Base-by-base conservation (phyloP, 2,113 vertebrate species). In the Engraulis encrasicolus region DNA sequence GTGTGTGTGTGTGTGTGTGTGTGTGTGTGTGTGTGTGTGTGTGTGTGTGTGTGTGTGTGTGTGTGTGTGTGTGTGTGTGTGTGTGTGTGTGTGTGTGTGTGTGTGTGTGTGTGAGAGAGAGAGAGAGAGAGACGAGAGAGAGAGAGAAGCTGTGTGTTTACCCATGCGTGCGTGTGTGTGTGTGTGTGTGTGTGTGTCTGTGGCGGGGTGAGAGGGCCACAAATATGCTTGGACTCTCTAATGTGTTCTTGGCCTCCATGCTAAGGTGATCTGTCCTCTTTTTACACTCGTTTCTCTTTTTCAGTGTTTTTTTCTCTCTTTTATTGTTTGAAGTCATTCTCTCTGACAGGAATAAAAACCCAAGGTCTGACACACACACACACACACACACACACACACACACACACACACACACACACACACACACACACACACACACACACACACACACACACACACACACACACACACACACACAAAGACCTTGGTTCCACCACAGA, bases 351-450 rank as follows among this genome's bases (percentile, higher is more conserved):
- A 15, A 74, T 15, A 12, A 36, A 31, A 74, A 74, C 27, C 66
- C 66, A 74, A 74, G n/a, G 58, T n/a, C 58, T 74, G 66, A 27
- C 58, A 14, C 31, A 15, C 27, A 27, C 27, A 15, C 27, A 71
- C 61, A 71, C 61, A 34, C 23, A 34, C 19, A 20, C 19, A 20
- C 12, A 20, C 12, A 14, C 31, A 15, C 27, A 71, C 27, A 15
- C 27, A 71, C 61, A 71, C 61, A 34, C 23, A 34, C 19, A 20
- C 19, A 20, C 52, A 20, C 27, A 34, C 61, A 34, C 61, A 34
- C 61, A 71, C 61, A 71, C 61, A 27, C 5, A 66, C 58, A 27
- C 58, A 66, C 58, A 66, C 58, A 66, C 58, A 31, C 58, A 66
- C 58, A 66, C 58, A 66, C 23, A 23, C 58, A 66, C 58, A 66